Evolutionary conservation across 2,797 vertebrate species (phyloP).

Genomic region (Hydrophis major): DNA sequence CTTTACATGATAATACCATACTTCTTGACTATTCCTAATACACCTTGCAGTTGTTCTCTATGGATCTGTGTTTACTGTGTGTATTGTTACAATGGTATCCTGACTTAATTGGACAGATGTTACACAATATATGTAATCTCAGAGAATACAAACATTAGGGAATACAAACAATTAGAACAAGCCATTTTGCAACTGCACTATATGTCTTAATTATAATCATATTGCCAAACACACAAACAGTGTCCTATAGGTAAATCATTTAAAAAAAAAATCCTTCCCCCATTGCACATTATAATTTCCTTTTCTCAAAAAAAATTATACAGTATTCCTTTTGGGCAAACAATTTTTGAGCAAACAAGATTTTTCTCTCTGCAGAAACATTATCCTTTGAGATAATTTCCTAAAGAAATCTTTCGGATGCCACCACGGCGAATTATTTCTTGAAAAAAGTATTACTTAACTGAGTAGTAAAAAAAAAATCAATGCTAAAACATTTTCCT

Average conservation of each 20-base stretch:
- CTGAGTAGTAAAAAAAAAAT: neutral
- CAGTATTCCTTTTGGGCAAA: neutral
- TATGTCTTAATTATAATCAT: neutral
- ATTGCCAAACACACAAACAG: neutral
- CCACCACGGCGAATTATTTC: neutral
- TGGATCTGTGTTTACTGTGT: neutral
- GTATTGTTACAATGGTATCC: neutral
- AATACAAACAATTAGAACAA: neutral
- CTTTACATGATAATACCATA: neutral
- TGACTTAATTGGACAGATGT: neutral
- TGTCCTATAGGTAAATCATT: neutral
- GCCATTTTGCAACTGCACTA: neutral
- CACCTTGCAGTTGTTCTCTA: neutral
- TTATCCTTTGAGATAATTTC: neutral
- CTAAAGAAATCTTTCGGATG: neutral
- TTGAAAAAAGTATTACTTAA: neutral
- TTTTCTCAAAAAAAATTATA: neutral
- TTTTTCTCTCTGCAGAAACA: neutral
- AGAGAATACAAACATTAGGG: neutral
- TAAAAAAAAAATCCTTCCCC: neutral
- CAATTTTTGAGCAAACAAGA: too few relatives aligned
- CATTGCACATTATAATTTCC: neutral
- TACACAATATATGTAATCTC: neutral
- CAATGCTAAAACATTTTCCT: neutral
- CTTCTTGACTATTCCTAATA: neutral